Evolutionary conservation across 1,140 invertebrate species (phyloP).

Genomic region (Anoplophora glabripennis): DNA sequence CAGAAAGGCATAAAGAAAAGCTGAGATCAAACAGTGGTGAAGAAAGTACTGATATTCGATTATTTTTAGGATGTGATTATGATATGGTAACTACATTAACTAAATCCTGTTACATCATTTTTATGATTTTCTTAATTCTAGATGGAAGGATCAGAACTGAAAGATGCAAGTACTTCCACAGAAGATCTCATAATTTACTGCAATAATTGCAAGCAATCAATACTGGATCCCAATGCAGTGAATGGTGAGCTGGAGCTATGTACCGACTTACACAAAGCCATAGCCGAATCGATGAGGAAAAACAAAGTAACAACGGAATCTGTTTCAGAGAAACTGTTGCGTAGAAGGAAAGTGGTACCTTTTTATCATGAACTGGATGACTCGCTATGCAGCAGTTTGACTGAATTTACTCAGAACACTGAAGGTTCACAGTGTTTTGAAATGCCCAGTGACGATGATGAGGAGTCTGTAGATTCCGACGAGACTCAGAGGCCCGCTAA

Average conservation of each 20-base stretch:
- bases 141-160: slow-evolving; percentile 27
- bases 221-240: slow-evolving; percentile 29
- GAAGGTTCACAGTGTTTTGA: slow-evolving; percentile 23
- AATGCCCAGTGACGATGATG: slow-evolving; percentile 2
- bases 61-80: slow-evolving; percentile 28
- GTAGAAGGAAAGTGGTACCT: slow-evolving; percentile 30
- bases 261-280: slow-evolving; percentile 35
- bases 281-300: slow-evolving; percentile 36
- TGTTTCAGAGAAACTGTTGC: slow-evolving; percentile 27
- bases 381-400: slow-evolving; percentile 39
- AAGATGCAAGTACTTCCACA: slow-evolving; percentile 33
- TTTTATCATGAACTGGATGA: slow-evolving; percentile 40
- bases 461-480: slow-evolving; percentile 4
- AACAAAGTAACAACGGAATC: slow-evolving; percentile 30
- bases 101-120: not conserved
- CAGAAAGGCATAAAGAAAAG: slow-evolving; percentile 39
- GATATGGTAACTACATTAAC: slow-evolving; percentile 19
- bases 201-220: slow-evolving; percentile 32
- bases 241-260: slow-evolving; percentile 38
- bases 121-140: slow-evolving; percentile 6
- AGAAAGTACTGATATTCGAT: slow-evolving; percentile 26
- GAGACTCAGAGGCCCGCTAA: slow-evolving; percentile 7
- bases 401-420: slow-evolving; percentile 33
- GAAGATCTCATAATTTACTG: slow-evolving; percentile 34
- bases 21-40: slow-evolving; percentile 22